These are phyloP conservation scores for Ceratitis capitata DNA, from an alignment of 1,140 invertebrate genomes.

Conservation along the genomic window DNA sequence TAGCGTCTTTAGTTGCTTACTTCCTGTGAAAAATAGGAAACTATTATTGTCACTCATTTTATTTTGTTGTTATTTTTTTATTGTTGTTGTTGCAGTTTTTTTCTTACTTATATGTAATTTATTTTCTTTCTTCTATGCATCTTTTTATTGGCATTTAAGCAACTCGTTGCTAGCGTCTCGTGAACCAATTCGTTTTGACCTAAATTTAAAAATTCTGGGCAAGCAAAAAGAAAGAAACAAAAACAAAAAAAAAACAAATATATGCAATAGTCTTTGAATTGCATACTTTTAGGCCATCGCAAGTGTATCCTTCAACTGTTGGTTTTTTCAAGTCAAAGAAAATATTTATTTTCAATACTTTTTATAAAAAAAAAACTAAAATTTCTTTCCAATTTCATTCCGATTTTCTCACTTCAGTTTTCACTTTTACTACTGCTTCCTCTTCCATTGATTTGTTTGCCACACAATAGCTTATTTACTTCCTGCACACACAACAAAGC, in stretches of 20 bases:
- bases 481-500: not conserved
- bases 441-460: not conserved
- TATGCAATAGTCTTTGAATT: not conserved
- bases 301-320: not conserved
- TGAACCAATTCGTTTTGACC: slow-evolving; percentile 21
- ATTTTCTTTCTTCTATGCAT: not conserved
- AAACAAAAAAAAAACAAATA: too few relatives aligned
- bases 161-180: not conserved
- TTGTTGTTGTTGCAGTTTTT: too few relatives aligned
- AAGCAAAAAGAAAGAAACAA: too few relatives aligned
- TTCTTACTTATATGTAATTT: not conserved
- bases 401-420: not conserved
- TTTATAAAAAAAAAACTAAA: not conserved
- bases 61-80: too few relatives aligned
- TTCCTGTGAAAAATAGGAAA: not conserved
- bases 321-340: not conserved
- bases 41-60: not conserved
- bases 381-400: not conserved
- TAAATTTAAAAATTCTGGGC: slow-evolving; percentile 18
- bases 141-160: not conserved
- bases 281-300: not conserved
- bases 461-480: not conserved
- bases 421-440: not conserved
- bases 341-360: not conserved
- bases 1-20: not conserved